Evolutionary conservation across 2,113 vertebrate species (phyloP).

Genomic region (Cheilinus undulatus): DNA sequence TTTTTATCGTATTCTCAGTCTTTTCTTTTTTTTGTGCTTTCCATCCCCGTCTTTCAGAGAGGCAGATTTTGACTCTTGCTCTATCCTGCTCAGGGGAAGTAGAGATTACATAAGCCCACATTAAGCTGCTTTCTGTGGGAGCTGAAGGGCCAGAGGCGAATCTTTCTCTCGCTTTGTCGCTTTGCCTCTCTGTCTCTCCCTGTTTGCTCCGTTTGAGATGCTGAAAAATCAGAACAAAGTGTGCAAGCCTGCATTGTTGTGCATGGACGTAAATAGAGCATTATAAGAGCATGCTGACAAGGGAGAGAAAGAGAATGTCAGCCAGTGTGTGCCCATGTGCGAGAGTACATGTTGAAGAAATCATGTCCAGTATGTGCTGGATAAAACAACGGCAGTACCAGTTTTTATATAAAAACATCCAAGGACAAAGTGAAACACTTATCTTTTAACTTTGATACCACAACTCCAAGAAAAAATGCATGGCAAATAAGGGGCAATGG

Average conservation of each 20-base stretch:
- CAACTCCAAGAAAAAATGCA: not conserved
- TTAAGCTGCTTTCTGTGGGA: slow-evolving; percentile 76
- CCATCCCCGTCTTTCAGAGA: slow-evolving; percentile 11
- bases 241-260: slow-evolving; percentile 19
- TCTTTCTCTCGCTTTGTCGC: slow-evolving; percentile 18
- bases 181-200: slow-evolving; percentile 2
- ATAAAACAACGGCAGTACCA: not conserved
- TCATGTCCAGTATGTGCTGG: not conserved
- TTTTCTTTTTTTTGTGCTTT: not conserved
- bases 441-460: not conserved
- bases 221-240: not conserved
- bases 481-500: too few species aligned
- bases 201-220: slow-evolving; percentile 5
- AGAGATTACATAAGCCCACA: slow-evolving; percentile 68
- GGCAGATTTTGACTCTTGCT: slow-evolving; percentile 39
- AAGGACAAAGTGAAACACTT: too few species aligned
- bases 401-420: too few species aligned
- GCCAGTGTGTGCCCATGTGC: not conserved
- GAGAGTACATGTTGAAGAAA: not conserved
- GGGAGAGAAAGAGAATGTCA: not conserved
- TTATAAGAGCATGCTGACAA: slow-evolving; percentile 2
- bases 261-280: slow-evolving; percentile 2
- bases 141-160: slow-evolving; percentile 47
- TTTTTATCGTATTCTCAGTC: not conserved
- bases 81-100: slow-evolving; percentile 42